Evolutionary conservation across 1,140 invertebrate genomes (phyloP).

Genomic region (Formica exsecta): DNA sequence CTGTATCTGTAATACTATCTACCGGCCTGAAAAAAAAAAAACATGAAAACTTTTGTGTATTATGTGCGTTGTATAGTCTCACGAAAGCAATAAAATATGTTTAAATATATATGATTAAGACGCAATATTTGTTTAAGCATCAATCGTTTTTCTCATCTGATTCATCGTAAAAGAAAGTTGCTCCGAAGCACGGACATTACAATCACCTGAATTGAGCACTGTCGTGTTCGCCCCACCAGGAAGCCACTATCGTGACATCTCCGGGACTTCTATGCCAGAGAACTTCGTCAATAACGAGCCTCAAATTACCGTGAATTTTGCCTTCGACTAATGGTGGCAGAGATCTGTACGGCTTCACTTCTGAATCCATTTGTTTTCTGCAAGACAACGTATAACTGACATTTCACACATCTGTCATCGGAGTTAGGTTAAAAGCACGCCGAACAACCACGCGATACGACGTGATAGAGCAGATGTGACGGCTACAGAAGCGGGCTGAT

Average conservation of each 20-base stretch:
- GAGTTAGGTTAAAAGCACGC: conserved; percentile 37
- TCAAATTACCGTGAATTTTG: conserved; percentile 82
- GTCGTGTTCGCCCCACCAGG: conserved; percentile 84
- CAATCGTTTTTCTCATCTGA: neutral
- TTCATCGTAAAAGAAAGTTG: neutral
- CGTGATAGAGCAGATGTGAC: no score
- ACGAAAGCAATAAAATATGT: neutral
- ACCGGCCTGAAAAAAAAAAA: conserved; percentile 73
- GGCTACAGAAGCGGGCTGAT: no score
- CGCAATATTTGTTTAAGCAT: neutral
- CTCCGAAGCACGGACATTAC: conserved; percentile 25
- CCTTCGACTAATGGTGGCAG: conserved; percentile 83
- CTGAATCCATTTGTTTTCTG: conserved; percentile 77
- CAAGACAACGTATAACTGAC: conserved; percentile 52
- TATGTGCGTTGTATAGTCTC: no score
- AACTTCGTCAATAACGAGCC: conserved; percentile 80
- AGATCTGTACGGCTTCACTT: conserved; percentile 75
- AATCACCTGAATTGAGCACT: conserved; percentile 81
- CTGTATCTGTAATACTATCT: conserved; percentile 68
- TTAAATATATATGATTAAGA: neutral
- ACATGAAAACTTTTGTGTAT: neutral
- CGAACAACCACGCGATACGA: neutral
- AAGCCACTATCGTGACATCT: conserved; percentile 78
- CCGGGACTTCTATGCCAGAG: conserved; percentile 79
- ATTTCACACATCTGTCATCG: conserved; percentile 12